phyloP scores from a whole-genome alignment of 2,113 vertebrate species.

The Nyctibius bracteatus region DNA sequence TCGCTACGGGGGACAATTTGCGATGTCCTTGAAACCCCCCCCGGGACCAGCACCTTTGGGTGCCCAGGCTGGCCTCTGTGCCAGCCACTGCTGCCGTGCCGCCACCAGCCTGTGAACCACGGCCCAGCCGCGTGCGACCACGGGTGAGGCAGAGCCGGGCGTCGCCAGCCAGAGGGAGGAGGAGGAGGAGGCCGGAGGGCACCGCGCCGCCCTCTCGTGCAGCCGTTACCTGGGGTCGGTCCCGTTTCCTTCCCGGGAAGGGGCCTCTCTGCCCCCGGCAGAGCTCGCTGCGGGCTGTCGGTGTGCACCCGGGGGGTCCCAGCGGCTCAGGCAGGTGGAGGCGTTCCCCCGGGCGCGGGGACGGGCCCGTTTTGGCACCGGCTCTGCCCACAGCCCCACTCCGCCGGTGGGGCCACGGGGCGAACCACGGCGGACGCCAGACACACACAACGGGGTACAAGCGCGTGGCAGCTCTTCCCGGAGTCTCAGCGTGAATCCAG shows the following conservation, averaged over 20 bases:
- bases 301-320: fast-evolving
- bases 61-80: not conserved
- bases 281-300: not conserved
- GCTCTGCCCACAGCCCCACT: not conserved
- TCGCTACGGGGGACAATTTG: fast-evolving
- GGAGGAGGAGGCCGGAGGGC: fast-evolving
- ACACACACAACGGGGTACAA: not conserved
- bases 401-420: fast-evolving
- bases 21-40: fast-evolving
- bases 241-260: not conserved
- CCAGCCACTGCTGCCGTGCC: not conserved
- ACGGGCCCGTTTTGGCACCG: not conserved
- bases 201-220: fast-evolving
- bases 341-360: not conserved
- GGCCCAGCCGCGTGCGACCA: fast-evolving
- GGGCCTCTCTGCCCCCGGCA: fast-evolving
- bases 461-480: not conserved
- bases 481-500: not conserved
- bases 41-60: not conserved
- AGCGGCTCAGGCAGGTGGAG: not conserved
- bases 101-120: not conserved
- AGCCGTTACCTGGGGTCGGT: not conserved
- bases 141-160: fast-evolving
- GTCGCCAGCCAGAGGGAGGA: no score
- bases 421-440: fast-evolving